These are phyloP conservation scores for Cyclura pinguis DNA, from an alignment of 2,797 vertebrate genomes.

Conservation along the genomic window DNA sequence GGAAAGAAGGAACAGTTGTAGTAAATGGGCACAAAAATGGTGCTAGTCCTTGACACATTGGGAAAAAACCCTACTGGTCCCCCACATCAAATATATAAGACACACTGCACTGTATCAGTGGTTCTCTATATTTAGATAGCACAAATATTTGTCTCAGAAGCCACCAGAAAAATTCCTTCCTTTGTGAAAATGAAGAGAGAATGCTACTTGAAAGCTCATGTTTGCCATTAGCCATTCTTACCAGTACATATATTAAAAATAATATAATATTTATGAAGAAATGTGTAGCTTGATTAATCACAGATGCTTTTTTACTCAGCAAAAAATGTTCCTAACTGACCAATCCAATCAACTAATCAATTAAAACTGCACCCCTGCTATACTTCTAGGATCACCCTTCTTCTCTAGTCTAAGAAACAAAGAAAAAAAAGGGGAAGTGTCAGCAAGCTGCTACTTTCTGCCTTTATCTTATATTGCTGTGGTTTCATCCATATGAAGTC, in stretches of 20 bases:
- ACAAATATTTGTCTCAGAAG: neutral
- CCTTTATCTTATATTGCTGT: slow-evolving; percentile 25
- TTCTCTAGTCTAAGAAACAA: neutral
- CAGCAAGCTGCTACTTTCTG: neutral
- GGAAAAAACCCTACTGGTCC: no score
- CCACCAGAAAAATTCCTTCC: neutral
- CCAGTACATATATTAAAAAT: neutral
- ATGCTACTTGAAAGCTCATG: neutral
- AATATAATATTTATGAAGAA: neutral
- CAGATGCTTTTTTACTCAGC: neutral
- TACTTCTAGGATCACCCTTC: neutral
- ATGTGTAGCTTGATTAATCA: neutral
- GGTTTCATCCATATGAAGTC: neutral
- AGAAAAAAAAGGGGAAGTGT: neutral
- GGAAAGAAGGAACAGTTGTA: no score
- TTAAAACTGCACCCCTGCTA: neutral
- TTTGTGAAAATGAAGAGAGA: neutral
- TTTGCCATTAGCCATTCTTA: neutral
- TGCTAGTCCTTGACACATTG: no score
- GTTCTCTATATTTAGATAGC: neutral
- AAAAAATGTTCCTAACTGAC: neutral
- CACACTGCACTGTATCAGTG: no score
- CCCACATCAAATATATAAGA: no score
- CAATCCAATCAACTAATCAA: neutral
- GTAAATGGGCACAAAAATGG: no score